Evolutionary conservation across 2,113 vertebrate species (phyloP).

Genomic region (Zosterops borbonicus): DNA sequence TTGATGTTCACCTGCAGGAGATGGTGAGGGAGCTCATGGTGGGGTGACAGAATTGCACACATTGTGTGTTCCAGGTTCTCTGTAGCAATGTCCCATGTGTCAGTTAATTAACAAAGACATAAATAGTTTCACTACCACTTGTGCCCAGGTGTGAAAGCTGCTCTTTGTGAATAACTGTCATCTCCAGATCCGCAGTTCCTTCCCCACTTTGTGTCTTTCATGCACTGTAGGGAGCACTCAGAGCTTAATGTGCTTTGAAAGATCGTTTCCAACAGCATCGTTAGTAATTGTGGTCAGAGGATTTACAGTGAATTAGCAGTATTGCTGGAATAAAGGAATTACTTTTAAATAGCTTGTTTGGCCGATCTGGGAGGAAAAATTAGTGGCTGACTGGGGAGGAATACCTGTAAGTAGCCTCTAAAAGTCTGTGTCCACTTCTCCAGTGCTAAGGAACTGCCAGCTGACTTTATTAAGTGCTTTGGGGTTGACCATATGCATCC

Average conservation of each 20-base stretch:
- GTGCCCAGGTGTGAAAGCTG: background rate
- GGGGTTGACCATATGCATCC: background rate
- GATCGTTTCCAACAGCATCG: background rate
- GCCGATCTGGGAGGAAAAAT: background rate
- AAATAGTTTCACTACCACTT: background rate
- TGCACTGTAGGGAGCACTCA: background rate
- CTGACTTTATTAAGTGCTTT: background rate
- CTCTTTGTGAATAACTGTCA: background rate
- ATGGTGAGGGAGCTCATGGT: background rate
- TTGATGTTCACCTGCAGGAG: background rate
- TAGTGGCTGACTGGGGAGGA: background rate
- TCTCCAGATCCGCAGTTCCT: background rate
- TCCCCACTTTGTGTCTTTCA: background rate
- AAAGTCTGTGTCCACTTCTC: background rate
- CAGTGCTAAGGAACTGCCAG: background rate
- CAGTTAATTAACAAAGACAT: background rate
- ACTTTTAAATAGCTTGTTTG: background rate
- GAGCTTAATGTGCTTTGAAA: background rate
- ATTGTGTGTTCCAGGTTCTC: background rate
- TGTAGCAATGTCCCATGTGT: rapidly evolving
- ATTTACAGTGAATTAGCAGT: background rate
- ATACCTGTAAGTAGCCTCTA: background rate
- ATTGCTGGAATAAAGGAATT: background rate
- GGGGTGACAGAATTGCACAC: background rate
- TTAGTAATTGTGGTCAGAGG: background rate